Conservation (phyloP, 2,888 invertebrate species). For the Scotopteryx bipunctaria region DNA sequence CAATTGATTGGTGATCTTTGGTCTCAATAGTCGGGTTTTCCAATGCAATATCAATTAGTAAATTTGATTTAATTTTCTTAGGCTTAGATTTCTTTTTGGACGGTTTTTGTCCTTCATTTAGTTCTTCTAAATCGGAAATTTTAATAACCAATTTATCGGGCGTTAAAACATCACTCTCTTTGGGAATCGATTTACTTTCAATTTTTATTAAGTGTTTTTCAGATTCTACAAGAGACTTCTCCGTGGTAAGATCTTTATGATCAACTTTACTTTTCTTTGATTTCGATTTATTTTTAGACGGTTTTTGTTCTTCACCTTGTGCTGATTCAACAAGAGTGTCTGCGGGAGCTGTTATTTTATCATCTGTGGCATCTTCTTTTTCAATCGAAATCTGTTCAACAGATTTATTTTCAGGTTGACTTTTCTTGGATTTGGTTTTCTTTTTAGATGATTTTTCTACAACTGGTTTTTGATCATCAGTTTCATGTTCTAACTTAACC, state of each 20-base stretch:
- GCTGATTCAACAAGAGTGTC: background rate
- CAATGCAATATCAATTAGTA: no score
- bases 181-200: background rate
- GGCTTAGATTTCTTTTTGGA: conserved; percentile 16
- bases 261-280: background rate
- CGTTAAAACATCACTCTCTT: background rate
- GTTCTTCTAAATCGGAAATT: background rate
- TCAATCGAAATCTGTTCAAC: background rate
- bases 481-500: no score
- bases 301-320: background rate
- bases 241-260: background rate
- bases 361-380: background rate
- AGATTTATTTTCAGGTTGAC: background rate
- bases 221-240: background rate
- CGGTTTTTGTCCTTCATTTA: background rate
- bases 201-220: background rate
- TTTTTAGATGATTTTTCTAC: conserved; percentile 1
- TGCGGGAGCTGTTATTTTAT: background rate
- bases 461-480: no score
- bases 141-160: background rate
- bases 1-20: no score
- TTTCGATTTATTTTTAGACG: conserved; percentile 7
- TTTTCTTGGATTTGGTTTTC: background rate
- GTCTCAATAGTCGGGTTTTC: no score
- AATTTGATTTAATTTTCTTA: conserved; percentile 30